Evolutionary conservation across 2,888 invertebrate species (phyloP).

Genomic region (Sarcophaga carnaria): DNA sequence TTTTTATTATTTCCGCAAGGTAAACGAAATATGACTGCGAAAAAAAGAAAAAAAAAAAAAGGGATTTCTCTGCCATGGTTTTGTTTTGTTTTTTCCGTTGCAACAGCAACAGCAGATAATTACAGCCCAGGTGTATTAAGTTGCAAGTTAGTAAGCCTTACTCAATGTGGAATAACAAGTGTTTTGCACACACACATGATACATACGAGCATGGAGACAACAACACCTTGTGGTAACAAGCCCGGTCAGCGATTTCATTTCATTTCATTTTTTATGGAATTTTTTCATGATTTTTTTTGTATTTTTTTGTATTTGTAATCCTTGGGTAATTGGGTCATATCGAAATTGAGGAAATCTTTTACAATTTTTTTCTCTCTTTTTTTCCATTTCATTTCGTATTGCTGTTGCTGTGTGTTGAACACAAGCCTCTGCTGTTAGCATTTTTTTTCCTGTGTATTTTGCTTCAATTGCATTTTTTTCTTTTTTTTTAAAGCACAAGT

Average conservation of each 20-base stretch:
- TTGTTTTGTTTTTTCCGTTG: no score
- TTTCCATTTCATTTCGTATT: conserved; percentile 26
- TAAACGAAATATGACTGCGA: conserved; percentile 7
- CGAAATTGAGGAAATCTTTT: conserved; percentile 44
- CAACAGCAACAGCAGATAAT: not conserved
- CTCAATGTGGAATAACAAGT: not conserved
- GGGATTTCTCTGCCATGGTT: no score
- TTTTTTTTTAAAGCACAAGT: no score
- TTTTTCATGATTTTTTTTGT: not conserved
- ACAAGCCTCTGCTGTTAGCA: no score
- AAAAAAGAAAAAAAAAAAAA: not conserved
- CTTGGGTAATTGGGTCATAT: conserved; percentile 60
- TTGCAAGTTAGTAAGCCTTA: conserved; percentile 18
- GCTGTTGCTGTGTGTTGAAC: not conserved
- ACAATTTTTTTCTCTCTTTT: not conserved
- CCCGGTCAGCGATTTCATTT: conserved; percentile 31
- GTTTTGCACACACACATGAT: not conserved
- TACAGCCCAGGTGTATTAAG: conserved; percentile 45
- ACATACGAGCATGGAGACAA: no score
- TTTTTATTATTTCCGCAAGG: conserved; percentile 60
- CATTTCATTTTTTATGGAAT: no score
- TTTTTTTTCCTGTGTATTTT: no score
- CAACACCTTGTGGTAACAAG: conserved; percentile 21
- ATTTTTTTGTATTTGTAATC: not conserved
- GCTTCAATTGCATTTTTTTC: no score